Evolutionary conservation across 1,140 invertebrate species (phyloP).

Genomic region (Drosophila nebulosa): DNA sequence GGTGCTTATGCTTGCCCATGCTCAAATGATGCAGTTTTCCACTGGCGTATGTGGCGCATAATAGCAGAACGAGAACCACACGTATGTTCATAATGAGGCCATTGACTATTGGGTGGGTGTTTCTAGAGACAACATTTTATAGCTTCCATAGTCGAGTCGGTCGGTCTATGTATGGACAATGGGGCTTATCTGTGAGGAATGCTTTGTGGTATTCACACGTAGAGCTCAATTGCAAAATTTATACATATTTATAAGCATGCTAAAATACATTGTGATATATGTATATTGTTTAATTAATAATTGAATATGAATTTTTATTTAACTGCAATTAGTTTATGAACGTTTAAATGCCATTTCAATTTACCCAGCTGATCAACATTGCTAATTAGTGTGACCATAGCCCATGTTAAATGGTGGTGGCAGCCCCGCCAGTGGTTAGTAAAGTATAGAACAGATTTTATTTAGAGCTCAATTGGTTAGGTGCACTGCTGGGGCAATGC

Average conservation of each 20-base stretch:
- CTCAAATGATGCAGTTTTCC: background rate
- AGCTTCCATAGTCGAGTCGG: background rate
- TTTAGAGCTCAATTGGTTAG: background rate
- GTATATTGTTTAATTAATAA: background rate
- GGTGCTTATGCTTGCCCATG: background rate
- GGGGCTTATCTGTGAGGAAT: background rate
- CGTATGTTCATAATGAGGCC: background rate
- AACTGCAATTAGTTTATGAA: background rate
- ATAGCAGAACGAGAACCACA: background rate
- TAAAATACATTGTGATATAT: background rate
- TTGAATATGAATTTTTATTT: too few species aligned
- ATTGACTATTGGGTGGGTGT: background rate
- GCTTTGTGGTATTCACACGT: background rate
- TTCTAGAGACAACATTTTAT: background rate
- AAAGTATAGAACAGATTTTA: background rate
- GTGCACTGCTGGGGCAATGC: slow-evolving; percentile 31
- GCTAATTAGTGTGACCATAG: background rate
- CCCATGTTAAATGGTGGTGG: background rate
- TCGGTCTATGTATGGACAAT: too few species aligned
- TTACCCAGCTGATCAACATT: background rate
- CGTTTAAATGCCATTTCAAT: background rate
- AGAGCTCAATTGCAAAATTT: background rate
- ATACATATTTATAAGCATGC: background rate
- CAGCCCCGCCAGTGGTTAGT: background rate
- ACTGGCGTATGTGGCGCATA: background rate